phyloP scores from a whole-genome alignment of 2,797 vertebrate species.

The Nyctibius grandis region DNA sequence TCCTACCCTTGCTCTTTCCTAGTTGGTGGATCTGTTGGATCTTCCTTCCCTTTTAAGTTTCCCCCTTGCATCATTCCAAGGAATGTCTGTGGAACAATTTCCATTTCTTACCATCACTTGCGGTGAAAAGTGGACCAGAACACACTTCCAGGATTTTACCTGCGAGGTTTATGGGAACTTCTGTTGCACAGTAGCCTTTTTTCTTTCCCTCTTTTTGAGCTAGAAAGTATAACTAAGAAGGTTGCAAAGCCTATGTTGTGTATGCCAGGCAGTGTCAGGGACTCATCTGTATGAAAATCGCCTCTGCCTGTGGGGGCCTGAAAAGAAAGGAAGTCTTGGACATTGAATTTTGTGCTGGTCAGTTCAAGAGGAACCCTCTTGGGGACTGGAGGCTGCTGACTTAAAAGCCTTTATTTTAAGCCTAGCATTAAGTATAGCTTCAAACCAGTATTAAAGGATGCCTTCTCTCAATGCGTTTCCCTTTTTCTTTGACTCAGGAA shows the following conservation, averaged over 20 bases:
- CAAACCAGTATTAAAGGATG: conserved; percentile 40
- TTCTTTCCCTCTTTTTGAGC: background rate
- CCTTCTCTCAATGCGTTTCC: background rate
- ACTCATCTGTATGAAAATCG: conserved; percentile 6
- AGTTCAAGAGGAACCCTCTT: conserved; percentile 25
- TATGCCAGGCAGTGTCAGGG: background rate
- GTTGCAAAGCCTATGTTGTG: conserved; percentile 3
- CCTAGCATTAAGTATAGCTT: conserved; percentile 35
- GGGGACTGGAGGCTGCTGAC: background rate
- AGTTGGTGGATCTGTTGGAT: background rate
- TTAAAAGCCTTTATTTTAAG: conserved; percentile 53
- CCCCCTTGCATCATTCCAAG: background rate
- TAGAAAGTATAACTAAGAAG: background rate
- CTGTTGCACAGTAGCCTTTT: background rate
- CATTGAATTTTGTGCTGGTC: conserved; percentile 40
- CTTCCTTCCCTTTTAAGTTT: background rate
- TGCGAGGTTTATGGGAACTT: background rate
- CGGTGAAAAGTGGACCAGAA: background rate
- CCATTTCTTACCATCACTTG: background rate
- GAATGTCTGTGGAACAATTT: no score
- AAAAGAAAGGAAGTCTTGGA: conserved; percentile 42
- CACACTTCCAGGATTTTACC: background rate
- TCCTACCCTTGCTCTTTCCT: background rate
- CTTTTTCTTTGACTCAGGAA: conserved; percentile 21
- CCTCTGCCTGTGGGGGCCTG: conserved; percentile 18